Conservation (phyloP, 2,797 vertebrate genomes). For the Syncerus caffer region DNA sequence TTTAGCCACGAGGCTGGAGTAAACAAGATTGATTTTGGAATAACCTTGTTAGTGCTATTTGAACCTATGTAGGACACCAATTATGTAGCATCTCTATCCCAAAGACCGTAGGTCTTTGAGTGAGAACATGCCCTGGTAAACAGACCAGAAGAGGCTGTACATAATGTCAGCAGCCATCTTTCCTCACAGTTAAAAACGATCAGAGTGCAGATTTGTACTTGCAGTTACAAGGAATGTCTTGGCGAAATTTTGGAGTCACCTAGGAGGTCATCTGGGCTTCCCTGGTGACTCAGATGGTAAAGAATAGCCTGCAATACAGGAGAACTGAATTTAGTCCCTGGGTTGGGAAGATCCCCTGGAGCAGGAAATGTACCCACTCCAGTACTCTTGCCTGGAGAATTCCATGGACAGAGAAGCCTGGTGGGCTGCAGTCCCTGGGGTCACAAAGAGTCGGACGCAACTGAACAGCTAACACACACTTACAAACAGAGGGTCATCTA, state of each 20-base stretch:
- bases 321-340: background rate
- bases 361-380: background rate
- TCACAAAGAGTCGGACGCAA: background rate
- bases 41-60: background rate
- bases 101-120: background rate
- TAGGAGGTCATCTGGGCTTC: background rate
- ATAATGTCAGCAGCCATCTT: background rate
- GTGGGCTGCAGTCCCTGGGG: background rate
- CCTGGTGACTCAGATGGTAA: background rate
- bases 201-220: background rate
- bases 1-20: background rate
- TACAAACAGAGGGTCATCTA: background rate
- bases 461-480: background rate
- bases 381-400: background rate
- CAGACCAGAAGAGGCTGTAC: background rate
- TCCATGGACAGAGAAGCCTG: background rate
- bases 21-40: conserved; percentile 51
- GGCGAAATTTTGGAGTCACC: background rate
- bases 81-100: background rate
- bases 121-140: background rate
- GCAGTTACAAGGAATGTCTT: background rate
- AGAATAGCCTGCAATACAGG: background rate
- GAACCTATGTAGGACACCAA: background rate
- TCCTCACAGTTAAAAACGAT: background rate
- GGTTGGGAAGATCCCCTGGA: background rate